These are phyloP conservation scores for Spinus olivaceus DNA, from an alignment of 2,797 vertebrate genomes.

Conservation along the genomic window DNA sequence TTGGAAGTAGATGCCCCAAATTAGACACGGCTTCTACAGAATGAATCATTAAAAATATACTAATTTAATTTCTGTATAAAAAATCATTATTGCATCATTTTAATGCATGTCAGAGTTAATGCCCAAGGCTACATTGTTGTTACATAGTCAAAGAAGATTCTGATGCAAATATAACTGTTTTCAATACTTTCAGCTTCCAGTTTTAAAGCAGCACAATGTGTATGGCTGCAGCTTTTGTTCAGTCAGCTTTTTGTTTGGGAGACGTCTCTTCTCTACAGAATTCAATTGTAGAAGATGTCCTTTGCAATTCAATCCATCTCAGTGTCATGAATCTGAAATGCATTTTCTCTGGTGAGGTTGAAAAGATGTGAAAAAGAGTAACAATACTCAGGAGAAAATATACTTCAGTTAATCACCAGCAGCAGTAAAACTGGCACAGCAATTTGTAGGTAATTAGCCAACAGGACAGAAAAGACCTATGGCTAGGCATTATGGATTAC, in stretches of 20 bases:
- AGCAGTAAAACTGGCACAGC: constrained; percentile 41
- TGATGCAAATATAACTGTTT: constrained; percentile 12
- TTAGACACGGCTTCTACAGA: constrained; percentile 59
- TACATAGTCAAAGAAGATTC: constrained; percentile 12
- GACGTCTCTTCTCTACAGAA: not conserved
- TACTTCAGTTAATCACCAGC: constrained; percentile 30
- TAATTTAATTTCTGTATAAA: constrained; percentile 62
- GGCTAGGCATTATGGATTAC: not conserved
- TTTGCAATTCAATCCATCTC: not conserved
- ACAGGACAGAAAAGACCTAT: constrained; percentile 36
- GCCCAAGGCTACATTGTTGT: constrained; percentile 1
- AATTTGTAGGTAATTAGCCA: constrained; percentile 64
- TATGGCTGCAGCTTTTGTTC: not conserved
- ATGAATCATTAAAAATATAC: constrained; percentile 44
- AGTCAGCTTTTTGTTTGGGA: not conserved
- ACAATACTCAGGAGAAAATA: constrained; percentile 38
- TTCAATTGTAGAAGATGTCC: not conserved
- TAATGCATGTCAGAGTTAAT: constrained; percentile 7
- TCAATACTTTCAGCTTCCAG: not conserved
- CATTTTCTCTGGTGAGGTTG: constrained; percentile 5
- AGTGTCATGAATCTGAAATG: not conserved
- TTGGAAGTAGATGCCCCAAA: constrained; percentile 55
- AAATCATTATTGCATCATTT: constrained; percentile 45
- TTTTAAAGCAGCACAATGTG: not conserved
- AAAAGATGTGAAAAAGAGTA: constrained; percentile 7